These are phyloP conservation scores for Scrobipalpa atriplicella DNA, from an alignment of 2,888 invertebrate species.

Conservation along the genomic window DNA sequence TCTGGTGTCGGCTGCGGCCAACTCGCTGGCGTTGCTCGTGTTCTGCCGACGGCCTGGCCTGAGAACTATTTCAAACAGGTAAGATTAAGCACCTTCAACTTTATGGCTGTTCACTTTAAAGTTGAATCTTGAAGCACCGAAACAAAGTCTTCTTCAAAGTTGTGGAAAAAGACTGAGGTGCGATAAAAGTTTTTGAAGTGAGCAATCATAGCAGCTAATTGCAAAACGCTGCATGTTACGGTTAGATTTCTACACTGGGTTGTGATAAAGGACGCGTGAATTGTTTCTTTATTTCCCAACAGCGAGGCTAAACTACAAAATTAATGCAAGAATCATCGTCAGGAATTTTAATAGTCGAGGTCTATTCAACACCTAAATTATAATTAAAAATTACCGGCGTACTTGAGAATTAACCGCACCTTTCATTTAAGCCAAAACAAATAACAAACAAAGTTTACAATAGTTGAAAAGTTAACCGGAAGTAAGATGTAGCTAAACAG, in stretches of 20 bases:
- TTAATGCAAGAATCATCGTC: slow-evolving; percentile 37
- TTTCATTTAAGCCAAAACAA: not conserved
- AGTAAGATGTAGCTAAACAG: not conserved
- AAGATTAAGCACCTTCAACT: slow-evolving; percentile 48
- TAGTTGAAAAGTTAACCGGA: not conserved
- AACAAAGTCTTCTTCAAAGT: not conserved
- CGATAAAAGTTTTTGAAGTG: slow-evolving; percentile 14
- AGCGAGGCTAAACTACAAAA: slow-evolving; percentile 39
- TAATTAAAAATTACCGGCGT: not conserved
- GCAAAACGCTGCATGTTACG: slow-evolving; percentile 10
- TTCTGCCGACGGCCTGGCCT: slow-evolving; percentile 88
- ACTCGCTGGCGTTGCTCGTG: slow-evolving; percentile 87
- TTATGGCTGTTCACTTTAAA: slow-evolving; percentile 9
- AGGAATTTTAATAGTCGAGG: slow-evolving; percentile 27
- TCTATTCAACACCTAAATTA: slow-evolving; percentile 12
- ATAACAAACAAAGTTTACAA: not conserved
- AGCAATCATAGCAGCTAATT: slow-evolving; percentile 13
- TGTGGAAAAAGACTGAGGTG: not conserved
- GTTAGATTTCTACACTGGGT: slow-evolving; percentile 16
- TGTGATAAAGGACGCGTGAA: slow-evolving; percentile 32
- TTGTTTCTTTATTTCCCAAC: slow-evolving; percentile 28
- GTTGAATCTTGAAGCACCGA: not conserved
- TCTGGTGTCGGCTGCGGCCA: slow-evolving; percentile 87
- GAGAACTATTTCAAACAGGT: slow-evolving; percentile 91
- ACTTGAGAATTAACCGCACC: not conserved